These are phyloP conservation scores for Colistium nudipinnis DNA, from an alignment of 2,113 vertebrate genomes.

Conservation along the genomic window DNA sequence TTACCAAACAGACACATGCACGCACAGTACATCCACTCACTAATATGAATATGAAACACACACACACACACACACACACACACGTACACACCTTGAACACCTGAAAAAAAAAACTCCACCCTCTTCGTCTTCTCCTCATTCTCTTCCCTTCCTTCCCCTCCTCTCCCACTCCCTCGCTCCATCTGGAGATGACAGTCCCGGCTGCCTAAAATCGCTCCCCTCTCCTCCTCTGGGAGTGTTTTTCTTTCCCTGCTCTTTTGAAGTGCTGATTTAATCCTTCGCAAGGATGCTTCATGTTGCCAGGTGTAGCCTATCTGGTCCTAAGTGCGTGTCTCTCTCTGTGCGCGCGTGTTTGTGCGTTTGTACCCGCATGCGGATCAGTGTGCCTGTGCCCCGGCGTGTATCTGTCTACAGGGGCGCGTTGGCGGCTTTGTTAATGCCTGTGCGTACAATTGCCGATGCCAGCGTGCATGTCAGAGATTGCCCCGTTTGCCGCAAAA, in stretches of 20 bases:
- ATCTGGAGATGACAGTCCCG: constrained; percentile 74
- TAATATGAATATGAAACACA: constrained; percentile 8
- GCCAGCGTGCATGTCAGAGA: constrained; percentile 68
- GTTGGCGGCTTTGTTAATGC: constrained; percentile 60
- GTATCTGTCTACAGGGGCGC: constrained; percentile 43
- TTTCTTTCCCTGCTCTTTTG: constrained; percentile 81
- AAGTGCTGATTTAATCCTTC: constrained; percentile 85
- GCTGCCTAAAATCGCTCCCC: constrained; percentile 67
- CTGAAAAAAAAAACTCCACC: constrained; percentile 74
- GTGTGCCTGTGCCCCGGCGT: constrained; percentile 38
- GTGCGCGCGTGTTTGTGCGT: constrained; percentile 41
- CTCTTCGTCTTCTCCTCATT: constrained; percentile 49
- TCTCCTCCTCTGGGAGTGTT: constrained; percentile 77
- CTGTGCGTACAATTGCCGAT: constrained; percentile 50
- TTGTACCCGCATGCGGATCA: constrained; percentile 36
- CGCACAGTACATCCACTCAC: constrained; percentile 6
- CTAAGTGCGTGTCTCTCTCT: constrained; percentile 61
- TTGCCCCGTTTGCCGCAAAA: constrained; percentile 71
- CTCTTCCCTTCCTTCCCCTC: constrained; percentile 45
- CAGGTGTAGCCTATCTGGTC: constrained; percentile 75
- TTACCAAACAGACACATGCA: constrained; percentile 1
- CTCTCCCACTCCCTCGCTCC: constrained; percentile 42
- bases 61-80: constrained; percentile 27
- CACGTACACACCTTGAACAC: constrained; percentile 58
- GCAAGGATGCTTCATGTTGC: constrained; percentile 72